phyloP scores from a whole-genome alignment of 2,797 vertebrate species.

The Cynodonichthys magdalenae region DNA sequence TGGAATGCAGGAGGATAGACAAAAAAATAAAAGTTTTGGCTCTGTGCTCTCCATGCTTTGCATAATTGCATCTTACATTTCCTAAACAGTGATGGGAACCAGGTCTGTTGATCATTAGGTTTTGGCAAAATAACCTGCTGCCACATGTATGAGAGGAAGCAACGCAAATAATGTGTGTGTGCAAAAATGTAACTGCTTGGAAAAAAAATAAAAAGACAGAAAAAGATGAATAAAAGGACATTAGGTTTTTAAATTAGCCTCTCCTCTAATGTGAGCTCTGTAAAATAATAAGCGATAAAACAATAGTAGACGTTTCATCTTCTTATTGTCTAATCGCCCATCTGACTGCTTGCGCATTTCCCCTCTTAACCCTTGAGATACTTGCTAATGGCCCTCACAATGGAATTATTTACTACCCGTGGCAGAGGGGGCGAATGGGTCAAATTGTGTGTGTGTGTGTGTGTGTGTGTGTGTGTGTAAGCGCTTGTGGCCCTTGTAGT shows the following conservation, averaged over 20 bases:
- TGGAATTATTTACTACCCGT: slow-evolving; percentile 78
- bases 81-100: slow-evolving; percentile 50
- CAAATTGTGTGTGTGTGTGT: slow-evolving; percentile 59
- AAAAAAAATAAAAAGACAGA: slow-evolving; percentile 3
- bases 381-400: slow-evolving; percentile 71
- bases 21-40: slow-evolving; percentile 46
- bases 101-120: slow-evolving; percentile 63
- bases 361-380: slow-evolving; percentile 72
- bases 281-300: slow-evolving; percentile 62
- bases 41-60: slow-evolving; percentile 51
- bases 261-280: slow-evolving; percentile 61
- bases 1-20: slow-evolving; percentile 49
- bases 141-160: slow-evolving; percentile 48
- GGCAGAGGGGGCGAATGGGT: slow-evolving; percentile 73
- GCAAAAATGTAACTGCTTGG: slow-evolving; percentile 26
- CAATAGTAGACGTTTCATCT: slow-evolving; percentile 71
- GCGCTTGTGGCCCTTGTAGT: slow-evolving; percentile 41
- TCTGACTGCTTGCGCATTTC: slow-evolving; percentile 60
- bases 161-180: slow-evolving; percentile 24
- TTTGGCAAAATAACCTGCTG: slow-evolving; percentile 55
- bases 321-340: slow-evolving; percentile 77
- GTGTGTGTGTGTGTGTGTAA: slow-evolving; percentile 13
- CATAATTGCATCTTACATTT: slow-evolving; percentile 68
- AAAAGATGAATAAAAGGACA: slow-evolving; percentile 48
- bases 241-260: slow-evolving; percentile 60